Conservation (phyloP, 2,888 invertebrate genomes). For the Acleris cristana region DNA sequence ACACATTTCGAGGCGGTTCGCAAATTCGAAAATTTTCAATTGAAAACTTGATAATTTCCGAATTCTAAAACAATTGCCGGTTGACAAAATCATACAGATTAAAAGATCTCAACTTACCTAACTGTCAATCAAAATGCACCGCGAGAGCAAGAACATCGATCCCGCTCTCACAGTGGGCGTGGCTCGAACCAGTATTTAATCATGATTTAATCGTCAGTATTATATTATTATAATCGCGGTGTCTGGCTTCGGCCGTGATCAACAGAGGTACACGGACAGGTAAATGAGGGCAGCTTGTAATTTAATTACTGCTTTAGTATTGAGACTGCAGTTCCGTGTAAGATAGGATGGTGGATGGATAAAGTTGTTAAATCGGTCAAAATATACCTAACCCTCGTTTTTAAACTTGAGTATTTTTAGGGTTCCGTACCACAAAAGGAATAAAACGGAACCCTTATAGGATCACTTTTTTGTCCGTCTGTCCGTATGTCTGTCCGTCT, state of each 20-base stretch:
- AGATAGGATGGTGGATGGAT: neutral
- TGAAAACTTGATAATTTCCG: no score
- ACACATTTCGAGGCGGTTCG: no score
- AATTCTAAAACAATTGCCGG: no score
- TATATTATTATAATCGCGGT: slow-evolving; percentile 48
- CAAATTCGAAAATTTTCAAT: no score
- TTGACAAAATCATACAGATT: neutral
- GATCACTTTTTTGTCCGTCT: no score
- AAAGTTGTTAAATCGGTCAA: no score
- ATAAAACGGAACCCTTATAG: no score
- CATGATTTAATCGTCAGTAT: slow-evolving; percentile 42
- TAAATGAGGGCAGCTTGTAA: slow-evolving; percentile 5
- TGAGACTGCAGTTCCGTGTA: slow-evolving; percentile 1
- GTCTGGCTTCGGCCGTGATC: slow-evolving; percentile 45
- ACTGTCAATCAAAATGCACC: slow-evolving; percentile 18
- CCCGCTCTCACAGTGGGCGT: slow-evolving; percentile 50
- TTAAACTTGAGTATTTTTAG: no score
- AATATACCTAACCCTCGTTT: no score
- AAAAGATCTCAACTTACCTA: neutral
- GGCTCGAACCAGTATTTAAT: slow-evolving; percentile 47
- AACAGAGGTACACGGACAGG: slow-evolving; percentile 29
- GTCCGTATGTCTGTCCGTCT: no score
- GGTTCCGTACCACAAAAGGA: no score
- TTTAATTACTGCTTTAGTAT: slow-evolving; percentile 23
- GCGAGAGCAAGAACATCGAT: slow-evolving; percentile 33